These are phyloP conservation scores for Leptosomus discolor DNA, from an alignment of 2,113 vertebrate species.

Conservation along the genomic window DNA sequence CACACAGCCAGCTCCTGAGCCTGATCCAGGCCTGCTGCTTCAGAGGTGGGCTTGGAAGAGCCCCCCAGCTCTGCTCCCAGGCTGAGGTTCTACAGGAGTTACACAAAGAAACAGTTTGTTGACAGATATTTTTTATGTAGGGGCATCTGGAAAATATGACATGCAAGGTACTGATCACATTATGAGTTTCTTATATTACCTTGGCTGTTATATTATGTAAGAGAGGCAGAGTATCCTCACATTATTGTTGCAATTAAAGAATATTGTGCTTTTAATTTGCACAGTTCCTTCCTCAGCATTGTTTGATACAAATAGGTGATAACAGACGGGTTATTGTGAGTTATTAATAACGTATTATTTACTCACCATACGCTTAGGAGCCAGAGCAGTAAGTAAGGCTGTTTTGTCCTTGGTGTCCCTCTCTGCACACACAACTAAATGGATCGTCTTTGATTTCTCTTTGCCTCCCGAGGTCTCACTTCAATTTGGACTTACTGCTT, in stretches of 20 bases:
- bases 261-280: conserved; percentile 39
- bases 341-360: conserved; percentile 20
- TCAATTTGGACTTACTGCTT: not conserved
- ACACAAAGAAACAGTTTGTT: not conserved
- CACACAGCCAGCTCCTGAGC: not conserved
- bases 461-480: not conserved
- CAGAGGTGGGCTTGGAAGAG: not conserved
- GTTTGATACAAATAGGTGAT: not conserved
- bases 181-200: not conserved
- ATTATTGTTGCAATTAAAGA: conserved; percentile 15
- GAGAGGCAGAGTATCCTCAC: not conserved
- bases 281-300: conserved; percentile 22
- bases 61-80: rapidly evolving
- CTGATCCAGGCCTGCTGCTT: not conserved
- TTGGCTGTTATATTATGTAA: not conserved
- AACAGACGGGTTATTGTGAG: conserved; percentile 19
- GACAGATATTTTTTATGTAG: not conserved
- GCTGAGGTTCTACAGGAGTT: not conserved
- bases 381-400: not conserved
- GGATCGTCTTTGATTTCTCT: not conserved
- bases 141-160: not conserved
- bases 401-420: not conserved
- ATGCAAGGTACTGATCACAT: not conserved
- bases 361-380: not conserved
- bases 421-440: not conserved